phyloP scores from a whole-genome alignment of 2,113 vertebrate species.

The Hippocampus comes region DNA sequence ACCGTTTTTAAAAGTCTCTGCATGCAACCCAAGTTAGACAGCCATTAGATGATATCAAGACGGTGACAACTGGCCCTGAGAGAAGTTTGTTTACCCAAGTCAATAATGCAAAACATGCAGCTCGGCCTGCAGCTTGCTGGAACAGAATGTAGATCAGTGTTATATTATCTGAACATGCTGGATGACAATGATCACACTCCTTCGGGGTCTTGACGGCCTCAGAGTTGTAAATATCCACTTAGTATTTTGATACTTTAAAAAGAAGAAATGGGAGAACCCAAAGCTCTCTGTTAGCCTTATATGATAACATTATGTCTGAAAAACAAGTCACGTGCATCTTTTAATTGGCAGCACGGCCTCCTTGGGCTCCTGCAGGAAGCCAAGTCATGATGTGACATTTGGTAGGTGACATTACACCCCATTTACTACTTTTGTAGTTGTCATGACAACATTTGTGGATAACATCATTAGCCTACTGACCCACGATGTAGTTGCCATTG shows the following conservation, averaged over 20 bases:
- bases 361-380: slow-evolving; percentile 42
- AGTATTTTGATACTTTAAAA: neutral
- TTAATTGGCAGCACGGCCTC: slow-evolving; percentile 42
- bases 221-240: slow-evolving; percentile 13
- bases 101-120: slow-evolving; percentile 51
- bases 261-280: slow-evolving; percentile 10
- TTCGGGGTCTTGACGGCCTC: slow-evolving; percentile 9
- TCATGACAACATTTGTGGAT: slow-evolving; percentile 52
- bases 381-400: slow-evolving; percentile 65
- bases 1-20: slow-evolving; percentile 32
- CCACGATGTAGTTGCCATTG: slow-evolving; percentile 34
- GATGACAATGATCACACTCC: slow-evolving; percentile 20
- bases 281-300: neutral
- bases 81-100: slow-evolving; percentile 40
- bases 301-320: slow-evolving; percentile 32
- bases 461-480: slow-evolving; percentile 54
- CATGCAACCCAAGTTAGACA: neutral
- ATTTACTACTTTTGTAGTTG: slow-evolving; percentile 48
- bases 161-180: slow-evolving; percentile 16
- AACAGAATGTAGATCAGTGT: slow-evolving; percentile 33
- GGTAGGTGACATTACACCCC: slow-evolving; percentile 54
- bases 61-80: slow-evolving; percentile 32
- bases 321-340: slow-evolving; percentile 47
- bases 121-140: slow-evolving; percentile 17
- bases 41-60: slow-evolving; percentile 29